Evolutionary conservation across 1,140 invertebrate species (phyloP), one percentile per base, ranked within the genome.

Genomic region (Aphis gossypii): DNA sequence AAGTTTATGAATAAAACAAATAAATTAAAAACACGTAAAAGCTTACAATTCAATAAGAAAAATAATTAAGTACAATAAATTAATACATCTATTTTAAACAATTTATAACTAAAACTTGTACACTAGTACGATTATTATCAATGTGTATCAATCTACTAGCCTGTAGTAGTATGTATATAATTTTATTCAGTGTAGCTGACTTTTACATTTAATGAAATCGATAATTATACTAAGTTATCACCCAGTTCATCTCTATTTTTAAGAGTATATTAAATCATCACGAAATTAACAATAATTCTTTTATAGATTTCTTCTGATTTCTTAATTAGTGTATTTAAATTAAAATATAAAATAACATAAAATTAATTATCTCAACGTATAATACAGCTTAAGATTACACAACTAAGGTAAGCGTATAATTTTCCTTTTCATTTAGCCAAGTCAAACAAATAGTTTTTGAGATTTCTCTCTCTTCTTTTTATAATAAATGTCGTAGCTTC

Each of bases 401-500:
- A 30, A 68, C 2, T 30, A 68, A 76, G n/a, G 20, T 89, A 38
- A 48, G 44, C 44, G 25, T 54, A 46, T 41, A 38, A 23, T 89
- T 54, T 89, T 25, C 35, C 18, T 41, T 89, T 56, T 38, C 87
- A 46, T 89, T 89, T 56, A 56, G 48, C 21, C 35, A 11, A 51
- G 87, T 89, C 35, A 41, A 89, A 56, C 35, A 56, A 54, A 89
- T 25, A 54, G 87, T 54, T 56, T 89, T 56, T 35, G 48, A 38
- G 87, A 54, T 54, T 89, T 89, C 48, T n/a, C 48, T 56, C 46
- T 46, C 20, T 9, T 87, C 9, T 35, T 56, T 56, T 92, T 83
- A 83, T 83, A 82, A 83, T 92, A 48, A 92, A 46, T 25, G 90
- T 48, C n/a, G 11, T 25, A 35, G 68, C 60, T 51, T 46, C 56